A percentile compares a stretch with the other conserved stretches of the same genome.
phyloP scores from a whole-genome alignment of 2,888 invertebrate genomes.

The Eupithecia dodoneata region DNA sequence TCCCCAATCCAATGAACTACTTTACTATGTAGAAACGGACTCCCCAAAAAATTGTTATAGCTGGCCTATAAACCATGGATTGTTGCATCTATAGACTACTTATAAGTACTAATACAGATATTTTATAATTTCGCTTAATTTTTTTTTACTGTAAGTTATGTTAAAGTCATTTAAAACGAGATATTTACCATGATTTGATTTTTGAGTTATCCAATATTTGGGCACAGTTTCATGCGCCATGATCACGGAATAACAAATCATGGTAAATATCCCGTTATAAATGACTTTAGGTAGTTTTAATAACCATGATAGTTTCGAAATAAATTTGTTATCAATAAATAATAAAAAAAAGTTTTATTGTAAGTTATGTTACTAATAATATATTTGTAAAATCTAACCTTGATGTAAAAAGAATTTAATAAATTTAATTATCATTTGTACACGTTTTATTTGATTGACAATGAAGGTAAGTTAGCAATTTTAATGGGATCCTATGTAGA shows the following conservation, averaged over 20 bases:
- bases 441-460: background rate
- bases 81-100: background rate
- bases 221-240: too few species aligned
- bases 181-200: too few species aligned
- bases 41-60: too few species aligned
- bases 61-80: constrained; percentile 9
- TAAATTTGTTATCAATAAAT: too few species aligned
- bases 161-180: background rate
- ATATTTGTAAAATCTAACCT: background rate
- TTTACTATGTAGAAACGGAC: too few species aligned
- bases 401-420: background rate
- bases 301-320: too few species aligned
- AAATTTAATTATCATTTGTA: background rate
- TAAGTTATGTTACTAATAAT: background rate
- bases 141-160: background rate
- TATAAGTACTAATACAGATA: background rate
- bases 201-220: too few species aligned
- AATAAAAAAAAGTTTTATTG: background rate
- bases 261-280: too few species aligned
- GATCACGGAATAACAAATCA: too few species aligned
- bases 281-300: too few species aligned
- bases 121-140: background rate
- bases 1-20: too few species aligned
- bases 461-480: background rate
- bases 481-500: constrained; percentile 6